phyloP scores from a whole-genome alignment of 2,888 invertebrate species.

The Hirtodrosophila trivittata region DNA sequence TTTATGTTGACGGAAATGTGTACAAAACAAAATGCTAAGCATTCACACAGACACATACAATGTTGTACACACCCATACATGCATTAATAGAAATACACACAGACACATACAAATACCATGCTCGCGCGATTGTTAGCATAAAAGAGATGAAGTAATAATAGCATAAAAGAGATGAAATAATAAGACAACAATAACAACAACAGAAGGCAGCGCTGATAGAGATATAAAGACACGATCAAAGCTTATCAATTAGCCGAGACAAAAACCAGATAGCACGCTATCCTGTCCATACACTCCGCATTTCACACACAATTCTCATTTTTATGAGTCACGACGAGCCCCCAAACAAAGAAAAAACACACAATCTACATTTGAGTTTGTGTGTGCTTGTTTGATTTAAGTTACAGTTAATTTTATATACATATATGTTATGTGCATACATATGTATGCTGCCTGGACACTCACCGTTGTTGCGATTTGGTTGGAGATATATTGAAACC shows the following conservation, averaged over 20 bases:
- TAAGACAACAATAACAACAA: conserved; percentile 2
- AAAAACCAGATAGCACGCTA: conserved; percentile 17
- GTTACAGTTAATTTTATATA: conserved; percentile 5
- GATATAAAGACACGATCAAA: conserved; percentile 20
- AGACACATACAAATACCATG: not conserved
- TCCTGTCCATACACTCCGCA: too few relatives aligned
- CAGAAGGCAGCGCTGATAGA: conserved; percentile 10
- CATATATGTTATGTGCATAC: too few relatives aligned
- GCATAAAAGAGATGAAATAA: conserved; percentile 2
- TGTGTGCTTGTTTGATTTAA: conserved; percentile 6
- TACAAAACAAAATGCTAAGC: conserved; percentile 30
- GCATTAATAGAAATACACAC: too few relatives aligned
- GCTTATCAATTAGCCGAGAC: conserved; percentile 22
- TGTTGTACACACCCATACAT: too few relatives aligned
- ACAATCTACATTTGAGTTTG: not conserved
- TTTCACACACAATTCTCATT: too few relatives aligned
- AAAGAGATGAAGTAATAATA: conserved; percentile 18
- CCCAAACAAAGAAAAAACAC: conserved; percentile 31
- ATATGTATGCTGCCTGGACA: conserved; percentile 28
- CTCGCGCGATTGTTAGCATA: conserved; percentile 18
- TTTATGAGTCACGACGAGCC: conserved; percentile 46
- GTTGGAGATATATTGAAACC: conserved; percentile 85
- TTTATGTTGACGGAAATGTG: conserved; percentile 52
- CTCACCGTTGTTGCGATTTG: conserved; percentile 86
- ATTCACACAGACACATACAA: conserved; percentile 3